Percentiles rank a stretch among this genome's conserved stretches.
Evolutionary conservation across 2,888 invertebrate species (phyloP).

Genomic region (Trisateles emortualis): DNA sequence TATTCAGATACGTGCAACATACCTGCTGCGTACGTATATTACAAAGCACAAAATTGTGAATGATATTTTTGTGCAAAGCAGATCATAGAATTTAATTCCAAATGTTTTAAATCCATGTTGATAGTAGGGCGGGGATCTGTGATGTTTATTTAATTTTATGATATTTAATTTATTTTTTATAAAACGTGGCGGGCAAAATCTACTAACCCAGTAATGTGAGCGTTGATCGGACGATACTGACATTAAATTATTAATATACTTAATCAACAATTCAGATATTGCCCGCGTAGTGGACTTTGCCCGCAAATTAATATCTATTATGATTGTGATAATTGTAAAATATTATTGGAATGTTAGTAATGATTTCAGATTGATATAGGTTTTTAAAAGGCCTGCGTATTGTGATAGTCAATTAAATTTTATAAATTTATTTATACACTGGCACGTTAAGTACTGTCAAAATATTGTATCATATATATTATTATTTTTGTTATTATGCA

Average conservation of each 20-base stretch:
- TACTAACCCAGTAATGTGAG: not conserved
- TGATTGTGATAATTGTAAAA: slow-evolving; percentile 43
- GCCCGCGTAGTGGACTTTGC: slow-evolving; percentile 22
- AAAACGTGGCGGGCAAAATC: slow-evolving; percentile 14
- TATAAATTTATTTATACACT: slow-evolving; percentile 41
- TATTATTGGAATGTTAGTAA: slow-evolving; percentile 33
- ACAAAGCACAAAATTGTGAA: too few relatives aligned
- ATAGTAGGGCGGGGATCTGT: slow-evolving; percentile 37
- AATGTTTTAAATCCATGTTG: not conserved
- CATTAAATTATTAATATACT: slow-evolving; percentile 8
- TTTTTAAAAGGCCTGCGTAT: slow-evolving; percentile 55
- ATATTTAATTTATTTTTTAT: slow-evolving; percentile 29
- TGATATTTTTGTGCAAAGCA: too few relatives aligned
- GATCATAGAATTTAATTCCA: not conserved
- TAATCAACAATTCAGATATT: slow-evolving; percentile 5
- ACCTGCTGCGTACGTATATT: too few relatives aligned
- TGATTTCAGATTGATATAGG: slow-evolving; percentile 49
- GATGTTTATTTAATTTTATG: slow-evolving; percentile 39
- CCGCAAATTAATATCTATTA: slow-evolving; percentile 27
- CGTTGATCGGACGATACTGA: slow-evolving; percentile 2
- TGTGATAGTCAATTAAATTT: slow-evolving; percentile 59
- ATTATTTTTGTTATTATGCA: slow-evolving; percentile 26
- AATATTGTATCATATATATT: slow-evolving; percentile 40
- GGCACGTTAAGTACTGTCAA: slow-evolving; percentile 42
- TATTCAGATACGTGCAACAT: too few relatives aligned